Evolutionary conservation across 2,888 invertebrate genomes (phyloP), one percentile per base, ranked within the genome.

Genomic region (Acleris cristana): DNA sequence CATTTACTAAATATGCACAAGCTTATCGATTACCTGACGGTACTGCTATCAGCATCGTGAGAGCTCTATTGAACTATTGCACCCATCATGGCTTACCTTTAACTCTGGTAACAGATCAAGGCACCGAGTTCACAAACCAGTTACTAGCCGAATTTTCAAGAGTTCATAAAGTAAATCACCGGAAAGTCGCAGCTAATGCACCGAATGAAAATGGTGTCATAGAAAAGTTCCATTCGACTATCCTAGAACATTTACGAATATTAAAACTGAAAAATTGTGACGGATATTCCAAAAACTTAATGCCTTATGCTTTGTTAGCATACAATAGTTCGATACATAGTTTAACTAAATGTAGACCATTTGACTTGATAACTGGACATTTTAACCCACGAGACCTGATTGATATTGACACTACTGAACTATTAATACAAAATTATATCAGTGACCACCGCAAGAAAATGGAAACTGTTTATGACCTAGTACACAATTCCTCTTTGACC

Each of bases 1-100:
- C 56, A 2, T 72, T 74, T 19, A 67, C 72, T 0, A 74, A 73
- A 34, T 73, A 74, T n/a, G 70, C 59, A 8, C 73, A 74, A 57
- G 74, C 73, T 5, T 73, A 72, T 44, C 57, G 57, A 12, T n/a
- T 74, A 0, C 52, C 69, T 55, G 74, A 74, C 49, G 65, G 66
- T 0, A 72, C 73, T 0, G 72, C 72, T 0, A 4, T 71, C 7
- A 74, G 73, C 18, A 54, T 73, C 10, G 10, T 74, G 3, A 72
- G 73, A 65, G 71, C 60, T 2, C 53, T 76, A 74, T 23, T 76
- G 3, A 14, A 45, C 2, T 45, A 14, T 23, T 8, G 44, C 10
- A 45, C 57, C 3, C 45, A 45, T 6, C 45, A 45, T 8, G 57
- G 57, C 7, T 21, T 57, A 10, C 57, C 45, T n/a, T 26, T 45